phyloP scores from a whole-genome alignment of 2,113 vertebrate genomes.

The Phocoena sinus region DNA sequence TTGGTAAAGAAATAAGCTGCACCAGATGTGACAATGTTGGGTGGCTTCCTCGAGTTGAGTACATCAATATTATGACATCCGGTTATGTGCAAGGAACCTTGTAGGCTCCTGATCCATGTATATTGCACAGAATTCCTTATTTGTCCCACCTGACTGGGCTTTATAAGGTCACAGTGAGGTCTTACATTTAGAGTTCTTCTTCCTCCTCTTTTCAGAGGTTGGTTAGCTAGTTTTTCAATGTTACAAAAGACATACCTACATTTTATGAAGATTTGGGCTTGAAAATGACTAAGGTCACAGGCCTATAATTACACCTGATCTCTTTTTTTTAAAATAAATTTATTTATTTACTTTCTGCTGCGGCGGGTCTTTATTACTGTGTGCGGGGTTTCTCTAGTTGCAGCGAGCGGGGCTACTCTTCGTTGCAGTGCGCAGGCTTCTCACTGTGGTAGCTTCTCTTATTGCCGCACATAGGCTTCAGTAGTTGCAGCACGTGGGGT shows the following conservation, averaged over 20 bases:
- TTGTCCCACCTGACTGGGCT: neutral
- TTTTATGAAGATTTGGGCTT: neutral
- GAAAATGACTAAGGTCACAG: neutral
- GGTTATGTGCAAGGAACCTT: neutral
- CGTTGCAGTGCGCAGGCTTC: no score
- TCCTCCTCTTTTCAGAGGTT: neutral
- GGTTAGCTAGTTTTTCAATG: neutral
- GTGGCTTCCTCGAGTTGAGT: neutral
- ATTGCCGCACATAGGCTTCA: no score
- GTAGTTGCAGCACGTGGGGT: no score
- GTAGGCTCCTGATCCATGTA: neutral
- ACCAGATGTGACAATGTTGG: no score
- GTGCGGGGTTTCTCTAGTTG: no score
- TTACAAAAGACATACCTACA: neutral
- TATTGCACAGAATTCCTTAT: neutral
- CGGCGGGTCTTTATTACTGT: no score
- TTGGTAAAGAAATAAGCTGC: neutral
- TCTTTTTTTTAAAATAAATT: neutral
- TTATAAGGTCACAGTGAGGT: neutral
- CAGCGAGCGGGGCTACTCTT: no score
- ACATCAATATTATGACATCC: fast-evolving
- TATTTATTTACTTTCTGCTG: no score
- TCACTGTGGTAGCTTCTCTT: no score
- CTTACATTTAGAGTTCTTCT: neutral
- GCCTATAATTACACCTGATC: neutral